Conservation (phyloP, 2,797 vertebrate species). For the Pempheris klunzingeri region DNA sequence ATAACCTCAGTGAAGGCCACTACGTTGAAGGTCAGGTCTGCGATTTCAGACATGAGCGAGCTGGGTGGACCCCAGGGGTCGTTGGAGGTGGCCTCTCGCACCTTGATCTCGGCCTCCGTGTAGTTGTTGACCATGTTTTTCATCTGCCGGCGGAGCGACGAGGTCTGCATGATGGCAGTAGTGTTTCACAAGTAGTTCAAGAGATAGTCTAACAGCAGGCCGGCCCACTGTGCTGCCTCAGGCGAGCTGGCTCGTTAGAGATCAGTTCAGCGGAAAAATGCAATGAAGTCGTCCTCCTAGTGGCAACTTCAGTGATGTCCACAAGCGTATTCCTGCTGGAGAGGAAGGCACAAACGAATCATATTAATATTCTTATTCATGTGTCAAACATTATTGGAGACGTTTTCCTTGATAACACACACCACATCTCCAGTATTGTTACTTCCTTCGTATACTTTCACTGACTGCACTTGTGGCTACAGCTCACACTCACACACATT, state of each 20-base stretch:
- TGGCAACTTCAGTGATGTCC: conserved; percentile 55
- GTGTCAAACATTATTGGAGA: neutral
- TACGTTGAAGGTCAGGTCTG: conserved; percentile 94
- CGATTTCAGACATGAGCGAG: conserved; percentile 94
- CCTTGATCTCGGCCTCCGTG: conserved; percentile 96
- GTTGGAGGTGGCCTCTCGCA: conserved; percentile 97
- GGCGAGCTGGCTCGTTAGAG: conserved; percentile 17
- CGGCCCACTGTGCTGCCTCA: conserved; percentile 40
- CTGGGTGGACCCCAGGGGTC: conserved; percentile 96
- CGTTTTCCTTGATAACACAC: neutral
- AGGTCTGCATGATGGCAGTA: conserved; percentile 90
- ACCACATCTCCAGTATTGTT: neutral
- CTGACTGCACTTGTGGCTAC: conserved; percentile 11
- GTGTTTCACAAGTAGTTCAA: conserved; percentile 50
- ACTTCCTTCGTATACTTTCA: neutral
- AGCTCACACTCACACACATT: conserved; percentile 7
- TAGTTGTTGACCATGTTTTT: conserved; percentile 99
- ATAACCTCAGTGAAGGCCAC: conserved; percentile 95
- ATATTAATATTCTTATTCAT: neutral
- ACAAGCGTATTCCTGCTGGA: conserved; percentile 55
- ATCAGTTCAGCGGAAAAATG: conserved; percentile 45
- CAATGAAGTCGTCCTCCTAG: conserved; percentile 26
- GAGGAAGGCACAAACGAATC: conserved; percentile 14
- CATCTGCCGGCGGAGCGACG: conserved; percentile 94
- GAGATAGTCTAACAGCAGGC: conserved; percentile 50